Evolutionary conservation across 2,113 vertebrate species (phyloP).

Genomic region (Sebastes fasciatus): DNA sequence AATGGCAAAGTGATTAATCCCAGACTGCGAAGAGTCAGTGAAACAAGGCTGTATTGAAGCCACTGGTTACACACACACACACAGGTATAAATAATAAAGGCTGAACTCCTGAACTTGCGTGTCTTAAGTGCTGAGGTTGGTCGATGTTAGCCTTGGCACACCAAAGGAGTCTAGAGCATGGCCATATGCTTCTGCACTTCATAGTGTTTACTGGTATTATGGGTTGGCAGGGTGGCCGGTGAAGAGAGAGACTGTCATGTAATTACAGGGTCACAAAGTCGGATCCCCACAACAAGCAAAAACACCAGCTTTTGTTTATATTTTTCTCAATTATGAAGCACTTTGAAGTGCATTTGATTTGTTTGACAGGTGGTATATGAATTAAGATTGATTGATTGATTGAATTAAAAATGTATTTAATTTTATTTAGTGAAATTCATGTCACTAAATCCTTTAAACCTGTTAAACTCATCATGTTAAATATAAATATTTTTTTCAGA

Average conservation of each 20-base stretch:
- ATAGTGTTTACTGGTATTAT: conserved; percentile 61
- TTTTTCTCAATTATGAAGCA: background rate
- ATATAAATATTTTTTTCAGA: background rate
- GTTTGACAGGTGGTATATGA: no score
- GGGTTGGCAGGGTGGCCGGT: conserved; percentile 28
- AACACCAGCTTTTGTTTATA: background rate
- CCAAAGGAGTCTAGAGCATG: conserved; percentile 36
- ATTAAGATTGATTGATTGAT: no score
- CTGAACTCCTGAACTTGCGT: conserved; percentile 64
- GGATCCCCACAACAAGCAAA: conserved; percentile 26
- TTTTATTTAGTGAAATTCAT: background rate
- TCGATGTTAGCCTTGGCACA: conserved; percentile 66
- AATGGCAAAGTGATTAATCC: conserved; percentile 76
- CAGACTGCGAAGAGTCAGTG: conserved; percentile 65
- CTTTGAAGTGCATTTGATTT: no score
- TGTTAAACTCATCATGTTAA: background rate
- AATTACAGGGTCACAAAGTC: conserved; percentile 42
- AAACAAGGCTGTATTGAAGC: conserved; percentile 73
- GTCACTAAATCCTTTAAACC: background rate
- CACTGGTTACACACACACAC: conserved; percentile 22
- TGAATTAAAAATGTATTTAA: no score
- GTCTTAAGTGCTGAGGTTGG: conserved; percentile 61
- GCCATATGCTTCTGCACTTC: conserved; percentile 52
- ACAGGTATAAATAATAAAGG: conserved; percentile 68
- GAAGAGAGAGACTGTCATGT: conserved; percentile 27